Base-by-base conservation (phyloP, 2,888 invertebrate genomes). In the Macrophya alboannulata region DNA sequence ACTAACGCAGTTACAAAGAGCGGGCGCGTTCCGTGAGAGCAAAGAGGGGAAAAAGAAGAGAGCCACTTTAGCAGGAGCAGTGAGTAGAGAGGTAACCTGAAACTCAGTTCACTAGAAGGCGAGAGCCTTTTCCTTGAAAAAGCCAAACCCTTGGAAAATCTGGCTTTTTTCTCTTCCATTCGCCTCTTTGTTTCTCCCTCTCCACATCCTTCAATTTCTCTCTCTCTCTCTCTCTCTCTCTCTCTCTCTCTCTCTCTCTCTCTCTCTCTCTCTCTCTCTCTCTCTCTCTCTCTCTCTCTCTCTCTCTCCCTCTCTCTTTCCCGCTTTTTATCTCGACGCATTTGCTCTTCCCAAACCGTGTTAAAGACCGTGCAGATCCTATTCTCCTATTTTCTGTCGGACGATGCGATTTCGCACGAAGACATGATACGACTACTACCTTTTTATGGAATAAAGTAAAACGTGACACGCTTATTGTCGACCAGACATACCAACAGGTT, bases 1-100 rank as follows among this genome's bases (percentile, higher is more conserved):
- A 71, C 68, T 83, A 83, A 83, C 68, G 83, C 51, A 45, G 83
- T 83, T 83, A 83, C 71, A 83, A 65, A 71, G 71, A 65, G 83
- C 68, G n/a, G 43, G 43, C n/a, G 68, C 25, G 48, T 25, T 17
- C 17, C 43, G 48, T 8, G 59, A 21, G n/a, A 43, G 37, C 10
- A 81, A 62, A 59, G 43, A 62, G 40, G 51, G 59, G 40, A 51
- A 81, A 62, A 81, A 62, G 62, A 62, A 81, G 79, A 62, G 81
- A 81, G 81, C 43, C 62, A 62, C 81, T 81, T 45, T 71, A 31
- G 48, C 45, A 68, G 40, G 31, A 77, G 51, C 37, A 37, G 45
- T 68, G 68, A 68, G 68, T 68, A 68, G 31, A 68, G 68, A 31
- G 83, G 77, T 25, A 81, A 40, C 81, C 62, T 62, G 59, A 81